Percentiles rank a stretch among this genome's conserved stretches.
phyloP scores from a whole-genome alignment of 92 coral and sea anemone species.

The Palythoa caribaeorum region DNA sequence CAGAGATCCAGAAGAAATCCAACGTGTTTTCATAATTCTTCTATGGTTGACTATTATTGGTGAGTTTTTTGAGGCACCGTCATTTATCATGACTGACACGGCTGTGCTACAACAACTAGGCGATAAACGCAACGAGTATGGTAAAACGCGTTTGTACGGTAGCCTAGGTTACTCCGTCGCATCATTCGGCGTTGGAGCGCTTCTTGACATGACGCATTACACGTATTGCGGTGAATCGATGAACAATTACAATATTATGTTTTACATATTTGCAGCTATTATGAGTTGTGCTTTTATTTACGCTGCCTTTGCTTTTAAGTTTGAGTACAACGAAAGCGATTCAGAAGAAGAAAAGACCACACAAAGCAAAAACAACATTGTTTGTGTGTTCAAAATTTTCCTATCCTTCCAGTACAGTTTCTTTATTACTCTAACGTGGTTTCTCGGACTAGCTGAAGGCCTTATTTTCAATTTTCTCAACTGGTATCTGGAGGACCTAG shows the following conservation, averaged over 20 bases:
- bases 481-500: constrained; percentile 97
- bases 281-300: constrained; percentile 85
- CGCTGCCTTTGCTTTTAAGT: constrained; percentile 77
- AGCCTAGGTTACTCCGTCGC: constrained; percentile 93
- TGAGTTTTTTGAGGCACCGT: constrained; percentile 95
- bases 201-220: constrained; percentile 83
- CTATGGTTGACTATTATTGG: constrained; percentile 85
- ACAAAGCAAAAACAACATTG: constrained; percentile 47
- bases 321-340: constrained; percentile 72
- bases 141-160: constrained; percentile 94
- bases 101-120: constrained; percentile 90
- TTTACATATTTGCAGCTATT: constrained; percentile 83
- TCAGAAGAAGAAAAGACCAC: not conserved
- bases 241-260: constrained; percentile 88
- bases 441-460: constrained; percentile 92
- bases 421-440: constrained; percentile 83
- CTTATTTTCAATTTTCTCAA: constrained; percentile 87
- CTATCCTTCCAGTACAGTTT: constrained; percentile 81
- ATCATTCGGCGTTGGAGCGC: constrained; percentile 92
- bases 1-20: constrained; percentile 79
- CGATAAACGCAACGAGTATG: constrained; percentile 87
- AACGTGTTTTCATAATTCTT: constrained; percentile 69
- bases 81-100: constrained; percentile 93
- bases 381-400: constrained; percentile 53
- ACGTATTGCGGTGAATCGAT: constrained; percentile 85